Evolutionary conservation across 2,113 vertebrate species (phyloP), one percentile per base, ranked within the genome.

Genomic region (Tringa solitaria): DNA sequence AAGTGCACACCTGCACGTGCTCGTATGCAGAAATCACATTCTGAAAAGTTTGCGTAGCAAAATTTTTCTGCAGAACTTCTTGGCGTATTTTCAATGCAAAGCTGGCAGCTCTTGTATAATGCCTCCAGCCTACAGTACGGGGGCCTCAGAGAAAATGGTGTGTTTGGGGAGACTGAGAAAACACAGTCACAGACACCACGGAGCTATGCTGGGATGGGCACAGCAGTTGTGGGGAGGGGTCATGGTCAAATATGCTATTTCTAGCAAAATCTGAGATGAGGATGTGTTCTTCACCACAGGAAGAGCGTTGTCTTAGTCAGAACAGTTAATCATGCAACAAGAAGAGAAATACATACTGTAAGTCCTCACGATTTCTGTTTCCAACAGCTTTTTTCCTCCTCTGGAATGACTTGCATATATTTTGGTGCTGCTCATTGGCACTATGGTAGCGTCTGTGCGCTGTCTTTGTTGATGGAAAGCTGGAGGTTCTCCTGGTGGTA

Each of bases 241-340:
- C 59, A 86, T 15, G 14, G 87, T 76, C 78, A 77, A 79, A 93
- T 75, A 73, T 4, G 8, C 95, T 95, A 91, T 97, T 97, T 97
- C 95, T 92, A 91, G 95, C 94, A 57, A 64, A 88, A 94, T 85
- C 81, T 88, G 82, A 96, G 95, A 92, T 84, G 91, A 96, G 96
- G 92, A 90, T 95, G 90, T 95, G 94, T 92, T 92, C 78, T 95
- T 89, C 90, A 93, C 97, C 94, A 91, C 95, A 96, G 96, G 95
- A 97, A 97, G 93, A 97, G 73, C 22, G 53, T 96, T 97, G 96
- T 68, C 89, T 97, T 96, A 82, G 91, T 97, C 96, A 96, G 69
- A 95, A 59, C 19, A 16, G 93, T 96, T 97, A 94, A 96, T 96
- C 97, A 60, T 85, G 95, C 72, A 92, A 63, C 56, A 30, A 11